A percentile compares a stretch with the other conserved stretches of the same genome.
Evolutionary conservation across 64 coral and sea anemone genomes (phyloP).

Genomic region (Pocillopora verrucosa): DNA sequence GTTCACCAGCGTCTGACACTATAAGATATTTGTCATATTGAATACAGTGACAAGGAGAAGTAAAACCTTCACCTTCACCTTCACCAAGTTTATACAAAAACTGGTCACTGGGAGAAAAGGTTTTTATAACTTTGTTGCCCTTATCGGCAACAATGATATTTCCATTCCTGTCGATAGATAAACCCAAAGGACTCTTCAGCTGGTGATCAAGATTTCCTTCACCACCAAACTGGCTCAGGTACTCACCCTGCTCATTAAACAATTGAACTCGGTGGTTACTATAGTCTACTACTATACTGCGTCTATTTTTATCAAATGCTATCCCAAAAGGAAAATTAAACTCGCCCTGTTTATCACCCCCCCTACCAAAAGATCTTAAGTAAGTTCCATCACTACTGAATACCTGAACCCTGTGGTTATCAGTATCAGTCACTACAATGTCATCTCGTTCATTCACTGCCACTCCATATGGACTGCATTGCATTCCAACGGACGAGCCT

Average conservation of each 20-base stretch:
- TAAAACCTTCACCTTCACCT: not conserved
- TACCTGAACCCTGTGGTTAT: constrained; percentile 43
- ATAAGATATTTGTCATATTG: not conserved
- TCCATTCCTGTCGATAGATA: not conserved
- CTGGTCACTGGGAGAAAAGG: not conserved
- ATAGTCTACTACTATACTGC: not conserved
- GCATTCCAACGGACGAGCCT: constrained; percentile 23
- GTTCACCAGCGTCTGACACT: not conserved
- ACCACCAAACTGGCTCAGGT: not conserved
- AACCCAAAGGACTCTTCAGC: not conserved
- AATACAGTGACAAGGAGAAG: not conserved
- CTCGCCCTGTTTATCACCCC: not conserved
- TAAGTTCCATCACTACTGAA: constrained; percentile 39
- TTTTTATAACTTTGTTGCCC: not conserved
- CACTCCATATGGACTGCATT: constrained; percentile 15
- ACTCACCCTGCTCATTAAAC: not conserved
- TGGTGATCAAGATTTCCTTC: not conserved
- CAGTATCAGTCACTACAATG: constrained; percentile 43
- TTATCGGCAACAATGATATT: not conserved
- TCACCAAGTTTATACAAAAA: not conserved
- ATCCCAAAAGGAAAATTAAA: not conserved
- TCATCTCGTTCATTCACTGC: constrained; percentile 21
- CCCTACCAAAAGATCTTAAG: not conserved
- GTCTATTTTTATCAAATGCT: not conserved
- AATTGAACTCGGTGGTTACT: constrained; percentile 17